phyloP scores from a whole-genome alignment of 1,140 invertebrate species.

The Microplitis mediator region DNA sequence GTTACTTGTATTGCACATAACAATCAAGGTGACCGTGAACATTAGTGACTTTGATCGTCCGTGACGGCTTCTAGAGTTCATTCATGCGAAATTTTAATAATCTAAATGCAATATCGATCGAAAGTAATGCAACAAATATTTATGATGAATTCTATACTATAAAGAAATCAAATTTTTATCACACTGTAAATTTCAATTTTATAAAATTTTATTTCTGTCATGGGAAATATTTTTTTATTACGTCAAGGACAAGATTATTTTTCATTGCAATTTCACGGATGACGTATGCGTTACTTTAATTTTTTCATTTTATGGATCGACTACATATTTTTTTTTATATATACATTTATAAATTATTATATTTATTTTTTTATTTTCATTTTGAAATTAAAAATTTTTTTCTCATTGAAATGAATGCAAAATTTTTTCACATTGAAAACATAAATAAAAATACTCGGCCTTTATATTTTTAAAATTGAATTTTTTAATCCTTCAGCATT shows the following conservation, averaged over 20 bases:
- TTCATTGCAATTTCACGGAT: constrained; percentile 6
- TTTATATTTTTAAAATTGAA: too few relatives aligned
- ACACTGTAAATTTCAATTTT: not conserved
- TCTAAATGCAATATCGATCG: too few relatives aligned
- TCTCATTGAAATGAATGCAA: not conserved
- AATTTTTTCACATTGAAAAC: too few relatives aligned
- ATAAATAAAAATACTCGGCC: too few relatives aligned
- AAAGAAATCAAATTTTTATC: not conserved
- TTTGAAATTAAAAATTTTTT: not conserved
- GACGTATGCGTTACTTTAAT: not conserved
- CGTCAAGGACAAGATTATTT: not conserved
- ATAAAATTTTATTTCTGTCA: not conserved
- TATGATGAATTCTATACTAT: not conserved
- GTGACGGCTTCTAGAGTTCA: constrained; percentile 15
- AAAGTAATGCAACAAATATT: too few relatives aligned
- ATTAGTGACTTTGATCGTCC: constrained; percentile 18
- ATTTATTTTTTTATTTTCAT: not conserved
- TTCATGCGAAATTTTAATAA: constrained; percentile 1
- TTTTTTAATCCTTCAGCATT: too few relatives aligned
- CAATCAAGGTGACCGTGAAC: not conserved
- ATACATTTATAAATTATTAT: not conserved
- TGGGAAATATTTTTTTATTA: too few relatives aligned
- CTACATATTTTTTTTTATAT: not conserved
- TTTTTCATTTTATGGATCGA: not conserved
- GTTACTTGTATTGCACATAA: not conserved